Base-by-base conservation (phyloP, 1,140 invertebrate species). In the Nebria ingens region DNA sequence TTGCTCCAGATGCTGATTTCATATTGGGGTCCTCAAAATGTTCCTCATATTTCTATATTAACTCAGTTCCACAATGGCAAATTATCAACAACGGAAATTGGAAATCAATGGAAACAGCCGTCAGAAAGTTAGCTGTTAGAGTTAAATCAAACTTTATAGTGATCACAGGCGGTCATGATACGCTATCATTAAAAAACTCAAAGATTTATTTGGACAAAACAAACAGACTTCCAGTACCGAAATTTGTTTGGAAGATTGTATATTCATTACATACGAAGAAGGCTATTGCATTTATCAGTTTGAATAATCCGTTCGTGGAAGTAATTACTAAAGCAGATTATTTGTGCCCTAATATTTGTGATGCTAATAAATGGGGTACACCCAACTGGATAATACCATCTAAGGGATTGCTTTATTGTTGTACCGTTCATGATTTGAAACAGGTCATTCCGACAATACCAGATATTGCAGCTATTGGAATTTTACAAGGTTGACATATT, bases 1-100 rank as follows among this genome's bases (percentile, higher is more conserved):
- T 80, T 20, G 67, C 76, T 2, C 74, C 79, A 0, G 70, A 76
- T 57, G 75, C 71, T 1, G 79, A 81, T 64, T 77, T 77, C 62
- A 62, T 75, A 17, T 71, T 73, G 21, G 65, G 65, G 2, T 61
- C 69, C 1, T 67, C 71, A 54, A 75, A 79, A 60, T 67, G 68
- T 51, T 62, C 72, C 1, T 77, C 77, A 0, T 80, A 75, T 58
- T 76, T 71, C 60, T 79, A 75, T 58, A 58, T 77, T 13, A 81
- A 81, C 61, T 70, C 64, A 0, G 67, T 69, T 19, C 79, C 79
- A 2, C 76, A 79, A 62, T 81, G 76, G 76, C 76, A 61, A 58
- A 58, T 34, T 50, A 66, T 77, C 0, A 78, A 78, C 58, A 66
- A 59, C 19, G 76, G 72, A 9, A 76, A 77, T 57, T 79, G 76